Evolutionary conservation across 1,140 invertebrate genomes (phyloP), one percentile per base, ranked within the genome.

Genomic region (Zaprionus tsacasi): DNA sequence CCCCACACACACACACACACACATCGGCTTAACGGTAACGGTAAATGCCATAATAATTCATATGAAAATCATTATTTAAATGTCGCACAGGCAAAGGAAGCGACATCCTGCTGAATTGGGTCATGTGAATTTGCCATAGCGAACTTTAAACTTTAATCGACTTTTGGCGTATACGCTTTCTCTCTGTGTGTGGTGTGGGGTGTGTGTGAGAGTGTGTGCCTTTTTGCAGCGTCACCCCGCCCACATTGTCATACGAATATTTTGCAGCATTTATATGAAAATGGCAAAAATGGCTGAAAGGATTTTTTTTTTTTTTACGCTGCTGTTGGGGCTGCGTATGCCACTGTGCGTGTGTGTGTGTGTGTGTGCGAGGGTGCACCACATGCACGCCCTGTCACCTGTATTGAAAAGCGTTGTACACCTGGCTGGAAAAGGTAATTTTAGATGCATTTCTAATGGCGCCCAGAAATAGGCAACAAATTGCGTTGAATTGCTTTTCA

Each of bases 391-490:
- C 61, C 59, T 87, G 74, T 78, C 69, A 69, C 81, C 55, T 64
- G 27, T 35, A 30, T 3, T 59, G 54, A 75, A 75, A 55, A 27
- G 43, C 61, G 63, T 43, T 57, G 60, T 17, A 38, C 36, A 38
- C 40, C 33, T 35, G 33, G 21, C 6, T 13, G 3, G 17, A 52
- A 52, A 55, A 67, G 30, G 55, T 57, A 54, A 52, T 68, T 57
- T 60, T 36, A 27, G 56, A 69, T 83, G 80, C 82, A 83, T 82
- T 79, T 86, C 64, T 76, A 79, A 79, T 87, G 82, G 63, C 36
- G 40, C 13, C 8, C 45, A 21, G 58, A 78, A 78, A 78, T 36
- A 67, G 69, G 36, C 58, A 61, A 43, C 70, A 45, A 67, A 69
- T 78, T 78, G 65, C 38, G 55, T 71, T 70, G 54, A 87, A 82